phyloP scores from a whole-genome alignment of 2,113 vertebrate species.

The Ailuropoda melanoleuca region DNA sequence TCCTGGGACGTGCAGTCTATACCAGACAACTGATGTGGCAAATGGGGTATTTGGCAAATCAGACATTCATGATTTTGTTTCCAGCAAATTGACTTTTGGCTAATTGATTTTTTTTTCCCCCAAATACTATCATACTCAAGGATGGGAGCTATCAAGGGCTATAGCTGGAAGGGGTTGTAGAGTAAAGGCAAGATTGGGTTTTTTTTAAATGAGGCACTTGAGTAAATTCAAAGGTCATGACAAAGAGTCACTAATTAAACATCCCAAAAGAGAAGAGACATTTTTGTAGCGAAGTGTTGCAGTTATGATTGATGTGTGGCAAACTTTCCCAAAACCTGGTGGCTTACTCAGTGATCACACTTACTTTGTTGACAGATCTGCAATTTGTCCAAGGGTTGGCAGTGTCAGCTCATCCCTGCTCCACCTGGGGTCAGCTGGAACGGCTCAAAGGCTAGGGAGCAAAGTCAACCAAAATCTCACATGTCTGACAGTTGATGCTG shows the following conservation, averaged over 20 bases:
- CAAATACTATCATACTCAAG: background rate
- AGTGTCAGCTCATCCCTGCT: background rate
- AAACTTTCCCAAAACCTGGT: background rate
- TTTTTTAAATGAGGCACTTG: background rate
- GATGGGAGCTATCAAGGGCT: background rate
- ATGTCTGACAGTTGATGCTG: background rate
- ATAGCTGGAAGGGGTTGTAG: background rate
- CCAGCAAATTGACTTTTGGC: background rate
- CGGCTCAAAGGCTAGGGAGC: background rate
- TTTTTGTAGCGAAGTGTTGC: background rate
- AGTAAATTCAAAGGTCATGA: background rate
- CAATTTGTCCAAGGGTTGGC: background rate
- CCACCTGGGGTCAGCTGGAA: background rate
- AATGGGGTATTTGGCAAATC: background rate
- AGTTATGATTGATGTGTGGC: background rate
- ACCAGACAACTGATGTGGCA: background rate
- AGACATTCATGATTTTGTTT: background rate
- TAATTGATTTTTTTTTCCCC: background rate
- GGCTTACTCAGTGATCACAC: background rate
- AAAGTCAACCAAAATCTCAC: background rate
- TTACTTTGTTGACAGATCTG: background rate
- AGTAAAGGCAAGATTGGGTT: background rate
- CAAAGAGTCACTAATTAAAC: background rate
- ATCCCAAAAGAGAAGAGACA: background rate
- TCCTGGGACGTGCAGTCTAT: background rate